Percentiles rank a stretch among this genome's conserved stretches.
Evolutionary conservation across 1,140 invertebrate species (phyloP).

Genomic region (Rhizoglyphus robini): DNA sequence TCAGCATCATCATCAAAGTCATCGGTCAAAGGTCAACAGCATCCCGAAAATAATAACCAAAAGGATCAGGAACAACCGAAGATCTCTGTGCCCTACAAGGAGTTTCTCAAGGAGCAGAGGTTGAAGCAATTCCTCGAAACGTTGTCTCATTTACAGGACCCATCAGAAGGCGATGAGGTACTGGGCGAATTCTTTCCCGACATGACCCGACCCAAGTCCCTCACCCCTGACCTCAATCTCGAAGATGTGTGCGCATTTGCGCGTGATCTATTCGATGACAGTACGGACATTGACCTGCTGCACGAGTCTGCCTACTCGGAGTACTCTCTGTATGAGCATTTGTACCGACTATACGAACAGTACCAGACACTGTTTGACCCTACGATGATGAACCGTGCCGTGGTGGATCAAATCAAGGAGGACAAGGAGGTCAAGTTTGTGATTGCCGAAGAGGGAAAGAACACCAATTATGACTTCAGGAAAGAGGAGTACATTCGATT

Average conservation of each 20-base stretch:
- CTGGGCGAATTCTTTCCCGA: background rate
- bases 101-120: background rate
- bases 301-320: background rate
- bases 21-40: background rate
- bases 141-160: background rate
- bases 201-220: background rate
- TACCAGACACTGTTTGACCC: background rate
- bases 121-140: background rate
- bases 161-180: background rate
- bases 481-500: background rate
- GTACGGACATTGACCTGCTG: background rate
- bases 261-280: background rate
- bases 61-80: background rate
- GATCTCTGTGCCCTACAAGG: background rate
- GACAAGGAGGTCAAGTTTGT: background rate
- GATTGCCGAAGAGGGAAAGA: background rate
- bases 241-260: background rate
- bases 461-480: background rate
- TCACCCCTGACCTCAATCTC: background rate
- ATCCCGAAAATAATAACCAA: background rate
- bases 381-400: background rate
- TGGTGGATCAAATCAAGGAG: background rate
- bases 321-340: background rate
- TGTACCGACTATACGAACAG: slow-evolving; percentile 14
- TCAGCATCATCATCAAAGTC: background rate